Conservation (phyloP, 2,888 invertebrate species). For the Lasioglossum zephyrum region DNA sequence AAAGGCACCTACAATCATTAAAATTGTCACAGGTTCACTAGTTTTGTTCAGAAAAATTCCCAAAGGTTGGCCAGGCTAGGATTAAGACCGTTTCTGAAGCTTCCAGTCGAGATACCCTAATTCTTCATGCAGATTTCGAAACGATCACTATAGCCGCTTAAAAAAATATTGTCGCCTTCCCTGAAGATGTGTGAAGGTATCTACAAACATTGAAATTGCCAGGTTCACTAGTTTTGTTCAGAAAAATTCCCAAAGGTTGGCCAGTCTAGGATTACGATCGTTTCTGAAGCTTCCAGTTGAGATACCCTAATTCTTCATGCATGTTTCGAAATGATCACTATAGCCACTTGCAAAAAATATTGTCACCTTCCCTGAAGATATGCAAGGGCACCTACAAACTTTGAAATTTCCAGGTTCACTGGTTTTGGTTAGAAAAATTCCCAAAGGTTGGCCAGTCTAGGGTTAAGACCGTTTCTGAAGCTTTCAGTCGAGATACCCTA, state of each 20-base stretch:
- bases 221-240: not conserved
- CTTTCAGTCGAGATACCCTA: not conserved
- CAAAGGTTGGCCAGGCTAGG: not conserved
- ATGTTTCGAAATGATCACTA: not conserved
- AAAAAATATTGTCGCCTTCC: not conserved
- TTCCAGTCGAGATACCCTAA: not conserved
- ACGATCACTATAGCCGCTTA: rapidly evolving
- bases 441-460: not conserved
- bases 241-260: not conserved
- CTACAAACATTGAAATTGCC: too few relatives aligned
- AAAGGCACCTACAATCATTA: too few relatives aligned
- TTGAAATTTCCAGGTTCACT: not conserved
- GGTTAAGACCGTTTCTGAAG: not conserved
- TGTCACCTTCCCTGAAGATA: too few relatives aligned
- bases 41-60: not conserved
- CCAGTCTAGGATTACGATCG: not conserved
- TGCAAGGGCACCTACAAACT: too few relatives aligned
- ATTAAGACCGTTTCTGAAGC: not conserved
- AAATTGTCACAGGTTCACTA: too few relatives aligned
- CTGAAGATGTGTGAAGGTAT: too few relatives aligned
- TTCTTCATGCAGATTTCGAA: not conserved
- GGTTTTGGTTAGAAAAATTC: not conserved
- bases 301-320: not conserved
- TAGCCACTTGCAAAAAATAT: not conserved
- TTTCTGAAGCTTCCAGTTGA: not conserved